Evolutionary conservation across 2,113 vertebrate genomes (phyloP).

Genomic region (Indicator indicator): DNA sequence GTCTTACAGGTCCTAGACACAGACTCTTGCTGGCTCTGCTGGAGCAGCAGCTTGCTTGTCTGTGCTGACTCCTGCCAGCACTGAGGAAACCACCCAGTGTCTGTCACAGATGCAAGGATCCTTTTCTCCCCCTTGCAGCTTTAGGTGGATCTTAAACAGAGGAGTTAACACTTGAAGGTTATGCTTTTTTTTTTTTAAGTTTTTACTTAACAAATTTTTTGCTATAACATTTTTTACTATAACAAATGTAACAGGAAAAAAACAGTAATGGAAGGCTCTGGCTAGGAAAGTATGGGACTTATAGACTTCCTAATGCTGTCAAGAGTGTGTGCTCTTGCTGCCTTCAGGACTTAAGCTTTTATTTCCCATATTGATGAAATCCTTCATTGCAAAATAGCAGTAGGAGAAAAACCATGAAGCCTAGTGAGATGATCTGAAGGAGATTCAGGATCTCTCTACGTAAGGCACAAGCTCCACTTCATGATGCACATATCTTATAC

Average conservation of each 20-base stretch:
- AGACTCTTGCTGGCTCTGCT: neutral
- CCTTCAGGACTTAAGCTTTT: neutral
- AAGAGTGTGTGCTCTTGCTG: neutral
- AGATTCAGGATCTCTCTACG: neutral
- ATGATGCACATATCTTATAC: neutral
- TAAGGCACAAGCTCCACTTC: neutral
- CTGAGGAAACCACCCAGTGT: neutral
- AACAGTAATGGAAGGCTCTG: neutral
- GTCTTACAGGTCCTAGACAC: neutral
- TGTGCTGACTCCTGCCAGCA: neutral
- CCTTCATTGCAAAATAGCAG: neutral
- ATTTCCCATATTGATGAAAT: neutral
- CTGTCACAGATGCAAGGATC: neutral
- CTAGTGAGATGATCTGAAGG: neutral
- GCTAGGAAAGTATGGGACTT: neutral
- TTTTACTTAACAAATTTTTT: neutral
- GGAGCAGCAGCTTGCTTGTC: neutral
- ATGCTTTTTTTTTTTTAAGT: neutral
- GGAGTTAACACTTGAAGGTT: neutral
- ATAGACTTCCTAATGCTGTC: neutral
- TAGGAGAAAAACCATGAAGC: neutral
- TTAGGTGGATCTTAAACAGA: neutral
- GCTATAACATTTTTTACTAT: neutral
- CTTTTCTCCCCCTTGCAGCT: neutral
- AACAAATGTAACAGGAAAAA: neutral